Conservation (phyloP, 1,140 invertebrate genomes). For the Probaryconus sp. region DNA sequence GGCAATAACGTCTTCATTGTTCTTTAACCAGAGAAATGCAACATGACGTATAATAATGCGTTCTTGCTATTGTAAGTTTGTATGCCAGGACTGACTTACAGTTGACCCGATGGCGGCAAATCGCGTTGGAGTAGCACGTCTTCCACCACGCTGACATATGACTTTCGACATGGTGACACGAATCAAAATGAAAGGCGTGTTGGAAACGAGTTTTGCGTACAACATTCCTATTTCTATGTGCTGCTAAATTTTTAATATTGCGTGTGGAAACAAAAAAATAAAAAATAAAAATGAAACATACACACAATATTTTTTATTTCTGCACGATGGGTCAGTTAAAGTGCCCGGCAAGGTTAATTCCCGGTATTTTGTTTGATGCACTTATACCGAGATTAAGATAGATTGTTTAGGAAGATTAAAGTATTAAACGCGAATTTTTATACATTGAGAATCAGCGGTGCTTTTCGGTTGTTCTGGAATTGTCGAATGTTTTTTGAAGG, state of each 20-base stretch:
- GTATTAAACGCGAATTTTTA: slow-evolving; percentile 35
- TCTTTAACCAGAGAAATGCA: slow-evolving; percentile 41
- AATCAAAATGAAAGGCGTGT: neutral
- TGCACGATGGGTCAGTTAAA: too few species aligned
- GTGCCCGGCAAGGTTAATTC: too few species aligned
- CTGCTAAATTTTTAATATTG: too few species aligned
- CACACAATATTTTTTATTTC: too few species aligned
- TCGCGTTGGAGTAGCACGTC: slow-evolving; percentile 12
- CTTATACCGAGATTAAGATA: slow-evolving; percentile 10
- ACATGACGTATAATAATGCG: slow-evolving; percentile 44
- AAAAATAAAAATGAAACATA: too few species aligned
- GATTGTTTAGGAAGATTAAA: slow-evolving; percentile 45
- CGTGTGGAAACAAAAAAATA: too few species aligned
- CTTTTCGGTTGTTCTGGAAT: slow-evolving; percentile 8
- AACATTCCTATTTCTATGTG: slow-evolving; percentile 3
- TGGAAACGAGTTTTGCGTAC: neutral
- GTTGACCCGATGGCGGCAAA: slow-evolving; percentile 22
- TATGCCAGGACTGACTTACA: slow-evolving; percentile 22
- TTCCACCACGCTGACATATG: slow-evolving; percentile 5
- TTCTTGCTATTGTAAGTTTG: slow-evolving; percentile 29
- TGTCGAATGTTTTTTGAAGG: slow-evolving; percentile 40
- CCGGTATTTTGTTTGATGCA: too few species aligned
- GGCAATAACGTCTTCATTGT: slow-evolving; percentile 58
- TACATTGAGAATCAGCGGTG: neutral
- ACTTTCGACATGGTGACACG: slow-evolving; percentile 14